phyloP scores from a whole-genome alignment of 2,113 vertebrate species.

The Dendropsophus ebraccatus region DNA sequence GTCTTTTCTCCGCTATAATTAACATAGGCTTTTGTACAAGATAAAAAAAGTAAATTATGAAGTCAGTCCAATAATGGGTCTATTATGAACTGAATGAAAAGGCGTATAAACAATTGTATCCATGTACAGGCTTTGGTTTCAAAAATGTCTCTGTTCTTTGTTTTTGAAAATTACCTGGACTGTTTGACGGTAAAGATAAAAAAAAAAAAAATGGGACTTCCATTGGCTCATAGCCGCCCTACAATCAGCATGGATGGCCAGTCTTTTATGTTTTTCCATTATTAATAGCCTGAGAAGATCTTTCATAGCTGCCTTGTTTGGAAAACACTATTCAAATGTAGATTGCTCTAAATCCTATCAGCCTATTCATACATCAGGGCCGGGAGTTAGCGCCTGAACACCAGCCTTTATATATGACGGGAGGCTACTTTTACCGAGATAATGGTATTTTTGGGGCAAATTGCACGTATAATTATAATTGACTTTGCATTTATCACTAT shows the following conservation, averaged over 20 bases:
- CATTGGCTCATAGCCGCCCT: constrained; percentile 3
- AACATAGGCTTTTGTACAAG: constrained; percentile 17
- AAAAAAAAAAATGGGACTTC: constrained; percentile 54
- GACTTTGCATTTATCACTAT: constrained; percentile 78
- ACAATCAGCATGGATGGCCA: constrained; percentile 41
- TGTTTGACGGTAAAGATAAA: constrained; percentile 61
- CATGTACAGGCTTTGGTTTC: constrained; percentile 44
- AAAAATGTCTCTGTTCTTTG: constrained; percentile 8
- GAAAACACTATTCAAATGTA: constrained; percentile 88
- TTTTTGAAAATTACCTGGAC: constrained; percentile 57
- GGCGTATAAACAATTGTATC: constrained; percentile 42
- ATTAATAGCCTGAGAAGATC: constrained; percentile 75
- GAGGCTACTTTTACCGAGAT: constrained; percentile 31
- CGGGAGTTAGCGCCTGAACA: constrained; percentile 51
- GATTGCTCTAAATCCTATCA: constrained; percentile 88
- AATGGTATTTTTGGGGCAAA: constrained; percentile 47
- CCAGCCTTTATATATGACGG: constrained; percentile 25
- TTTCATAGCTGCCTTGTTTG: constrained; percentile 71
- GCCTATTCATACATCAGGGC: constrained; percentile 68
- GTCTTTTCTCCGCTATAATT: constrained; percentile 27
- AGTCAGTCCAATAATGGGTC: constrained; percentile 37
- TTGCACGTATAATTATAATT: constrained; percentile 49
- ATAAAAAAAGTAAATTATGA: constrained; percentile 41
- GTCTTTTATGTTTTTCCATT: constrained; percentile 66
- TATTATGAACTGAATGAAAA: constrained; percentile 24